Base-by-base conservation (phyloP, 2,888 invertebrate species). In the Agrilus mali region DNA sequence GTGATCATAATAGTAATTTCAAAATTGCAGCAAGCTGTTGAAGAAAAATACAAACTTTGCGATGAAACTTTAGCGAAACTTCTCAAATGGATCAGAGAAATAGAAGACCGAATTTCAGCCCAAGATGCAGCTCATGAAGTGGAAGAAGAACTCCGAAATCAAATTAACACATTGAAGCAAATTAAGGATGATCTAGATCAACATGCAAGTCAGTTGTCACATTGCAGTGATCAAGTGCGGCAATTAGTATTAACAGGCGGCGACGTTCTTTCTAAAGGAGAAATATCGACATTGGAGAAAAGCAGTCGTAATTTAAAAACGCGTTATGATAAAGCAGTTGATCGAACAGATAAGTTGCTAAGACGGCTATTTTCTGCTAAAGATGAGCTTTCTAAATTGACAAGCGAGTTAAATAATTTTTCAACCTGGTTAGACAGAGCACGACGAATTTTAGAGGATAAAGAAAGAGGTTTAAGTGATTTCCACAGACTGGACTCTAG, bases 1-100 rank as follows among this genome's bases (percentile, higher is more conserved):
- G 27, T 27, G 27, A 27, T 2, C 27, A 27, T 27, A 27, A 27
- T 4, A 37, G 41, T 43, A 35, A 42, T 36, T 41, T 43, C 14
- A 37, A 46, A 42, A 38, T 71, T 77, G 53, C 75, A 93, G 93
- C 89, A 90, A 86, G 92, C 92, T 60, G 87, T 92, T 56, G 87
- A 92, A 70, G 93, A 93, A 67, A 90, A 90, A 68, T 93, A 90
- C 75, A 85, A 86, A 63, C 74, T 87, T 57, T 92, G 90, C 68
- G 88, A 89, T 66, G 88, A 90, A 65, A 85, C 82, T 35, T 73
- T 92, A 46, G 80, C 81, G 49, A 86, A 86, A 63, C 73, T 93
- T 45, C 72, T 90, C 55, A 82, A 86, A 66, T 93, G 92, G 92
- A 82, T 94, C 54, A 76, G 78, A 17, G 82, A 84, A 47, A 74